A percentile compares a stretch with the other conserved stretches of the same genome.
phyloP scores from a whole-genome alignment of 2,888 invertebrate species.

The Nomada flava region DNA sequence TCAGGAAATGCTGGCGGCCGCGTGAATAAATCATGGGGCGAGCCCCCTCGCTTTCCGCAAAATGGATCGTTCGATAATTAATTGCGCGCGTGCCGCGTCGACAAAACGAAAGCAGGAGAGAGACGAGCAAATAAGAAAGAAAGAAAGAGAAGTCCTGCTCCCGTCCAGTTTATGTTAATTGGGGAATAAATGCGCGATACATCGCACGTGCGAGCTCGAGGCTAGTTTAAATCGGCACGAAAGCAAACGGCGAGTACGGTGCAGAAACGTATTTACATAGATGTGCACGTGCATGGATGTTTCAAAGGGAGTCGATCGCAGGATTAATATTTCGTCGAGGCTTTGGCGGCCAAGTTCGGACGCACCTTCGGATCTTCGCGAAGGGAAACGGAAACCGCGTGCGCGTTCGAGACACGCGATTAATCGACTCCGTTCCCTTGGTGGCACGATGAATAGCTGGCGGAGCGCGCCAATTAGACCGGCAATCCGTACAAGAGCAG shows the following conservation, averaged over 20 bases:
- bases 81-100: constrained; percentile 50
- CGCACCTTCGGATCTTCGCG: background rate
- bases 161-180: constrained; percentile 49
- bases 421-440: constrained; percentile 49
- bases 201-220: constrained; percentile 7
- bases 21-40: constrained; percentile 36
- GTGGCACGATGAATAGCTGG: constrained; percentile 42
- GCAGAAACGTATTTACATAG: no score
- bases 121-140: no score
- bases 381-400: background rate
- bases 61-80: constrained; percentile 58
- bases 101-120: background rate
- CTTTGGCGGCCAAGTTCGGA: background rate
- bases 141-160: background rate
- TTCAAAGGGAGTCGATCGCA: no score
- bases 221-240: constrained; percentile 23
- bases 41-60: background rate
- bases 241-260: background rate
- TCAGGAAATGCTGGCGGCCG: constrained; percentile 6
- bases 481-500: constrained; percentile 17
- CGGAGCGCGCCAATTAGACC: constrained; percentile 47
- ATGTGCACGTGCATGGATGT: no score
- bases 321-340: no score
- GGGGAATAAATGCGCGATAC: constrained; percentile 22
- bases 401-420: constrained; percentile 21